Conservation (phyloP, 2,797 vertebrate genomes). For the Chaetodon trifasciatus region DNA sequence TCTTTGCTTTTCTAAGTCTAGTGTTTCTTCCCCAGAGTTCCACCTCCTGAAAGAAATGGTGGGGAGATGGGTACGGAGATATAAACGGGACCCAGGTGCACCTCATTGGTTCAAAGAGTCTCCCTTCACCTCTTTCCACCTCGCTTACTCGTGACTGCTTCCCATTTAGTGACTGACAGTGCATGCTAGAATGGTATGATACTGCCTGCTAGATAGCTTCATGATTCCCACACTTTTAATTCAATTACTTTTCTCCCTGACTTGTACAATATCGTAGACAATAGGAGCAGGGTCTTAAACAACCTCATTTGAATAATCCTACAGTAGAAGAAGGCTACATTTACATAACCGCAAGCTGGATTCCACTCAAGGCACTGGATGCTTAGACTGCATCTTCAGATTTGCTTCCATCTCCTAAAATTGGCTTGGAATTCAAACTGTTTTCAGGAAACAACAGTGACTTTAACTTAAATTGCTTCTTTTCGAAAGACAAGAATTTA, state of each 20-base stretch:
- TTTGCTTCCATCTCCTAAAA: constrained; percentile 45
- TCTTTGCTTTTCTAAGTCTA: constrained; percentile 5
- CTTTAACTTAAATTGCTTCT: constrained; percentile 11
- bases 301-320: constrained; percentile 69
- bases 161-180: constrained; percentile 28
- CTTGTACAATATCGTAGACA: constrained; percentile 50
- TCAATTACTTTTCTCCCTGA: constrained; percentile 53
- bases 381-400: constrained; percentile 41
- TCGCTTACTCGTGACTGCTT: constrained; percentile 14
- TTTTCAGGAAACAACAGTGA: constrained; percentile 8
- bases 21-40: constrained; percentile 1
- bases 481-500: neutral
- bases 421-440: constrained; percentile 12
- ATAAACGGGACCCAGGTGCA: constrained; percentile 25
- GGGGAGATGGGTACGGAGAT: neutral
- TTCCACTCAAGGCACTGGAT: constrained; percentile 45
- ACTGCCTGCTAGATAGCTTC: constrained; percentile 12
- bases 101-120: constrained; percentile 1
- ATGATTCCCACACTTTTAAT: constrained; percentile 58
- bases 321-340: constrained; percentile 40
- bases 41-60: constrained; percentile 1
- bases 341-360: constrained; percentile 66
- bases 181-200: neutral
- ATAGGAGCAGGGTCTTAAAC: constrained; percentile 55
- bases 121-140: constrained; percentile 16